These are phyloP conservation scores for Trichosurus vulpecula DNA, from an alignment of 2,797 vertebrate species.

Conservation along the genomic window DNA sequence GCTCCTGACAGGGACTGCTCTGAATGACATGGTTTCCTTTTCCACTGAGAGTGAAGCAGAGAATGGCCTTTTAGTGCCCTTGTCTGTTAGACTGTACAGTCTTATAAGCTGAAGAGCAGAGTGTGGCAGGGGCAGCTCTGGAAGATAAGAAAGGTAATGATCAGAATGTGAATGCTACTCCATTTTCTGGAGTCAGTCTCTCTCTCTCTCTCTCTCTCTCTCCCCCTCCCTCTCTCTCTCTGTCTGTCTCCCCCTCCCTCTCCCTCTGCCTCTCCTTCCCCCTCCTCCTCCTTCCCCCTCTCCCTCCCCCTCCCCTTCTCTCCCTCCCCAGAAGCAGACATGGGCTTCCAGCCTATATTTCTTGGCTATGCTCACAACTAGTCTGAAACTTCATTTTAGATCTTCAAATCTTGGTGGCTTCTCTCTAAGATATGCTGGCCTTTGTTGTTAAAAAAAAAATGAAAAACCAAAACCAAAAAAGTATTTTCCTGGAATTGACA, in stretches of 20 bases:
- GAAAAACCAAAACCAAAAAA: slow-evolving; percentile 3
- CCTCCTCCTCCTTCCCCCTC: too few species aligned
- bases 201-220: too few species aligned
- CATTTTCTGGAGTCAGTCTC: slow-evolving; percentile 33
- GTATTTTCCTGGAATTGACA: slow-evolving; percentile 27
- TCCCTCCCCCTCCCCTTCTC: background rate
- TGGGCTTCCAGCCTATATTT: background rate
- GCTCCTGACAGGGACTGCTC: slow-evolving; percentile 66
- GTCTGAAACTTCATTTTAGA: slow-evolving; percentile 47
- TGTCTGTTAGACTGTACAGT: slow-evolving; percentile 63
- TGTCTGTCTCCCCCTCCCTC: too few species aligned
- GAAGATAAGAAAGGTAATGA: slow-evolving; percentile 53
- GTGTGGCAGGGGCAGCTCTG: slow-evolving; percentile 23
- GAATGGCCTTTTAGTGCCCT: slow-evolving; percentile 73
- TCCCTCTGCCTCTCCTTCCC: too few species aligned
- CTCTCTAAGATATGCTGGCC: background rate
- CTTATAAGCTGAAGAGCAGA: slow-evolving; percentile 22
- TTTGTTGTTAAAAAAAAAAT: slow-evolving; percentile 29
- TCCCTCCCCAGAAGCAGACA: background rate
- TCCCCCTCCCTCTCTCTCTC: too few species aligned
- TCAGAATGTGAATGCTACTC: slow-evolving; percentile 65
- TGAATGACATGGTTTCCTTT: slow-evolving; percentile 74
- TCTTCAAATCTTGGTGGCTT: slow-evolving; percentile 1
- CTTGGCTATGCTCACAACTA: background rate
- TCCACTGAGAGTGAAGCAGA: slow-evolving; percentile 67